Evolutionary conservation across 2,113 vertebrate species (phyloP).

Genomic region (Lampris incognitus): DNA sequence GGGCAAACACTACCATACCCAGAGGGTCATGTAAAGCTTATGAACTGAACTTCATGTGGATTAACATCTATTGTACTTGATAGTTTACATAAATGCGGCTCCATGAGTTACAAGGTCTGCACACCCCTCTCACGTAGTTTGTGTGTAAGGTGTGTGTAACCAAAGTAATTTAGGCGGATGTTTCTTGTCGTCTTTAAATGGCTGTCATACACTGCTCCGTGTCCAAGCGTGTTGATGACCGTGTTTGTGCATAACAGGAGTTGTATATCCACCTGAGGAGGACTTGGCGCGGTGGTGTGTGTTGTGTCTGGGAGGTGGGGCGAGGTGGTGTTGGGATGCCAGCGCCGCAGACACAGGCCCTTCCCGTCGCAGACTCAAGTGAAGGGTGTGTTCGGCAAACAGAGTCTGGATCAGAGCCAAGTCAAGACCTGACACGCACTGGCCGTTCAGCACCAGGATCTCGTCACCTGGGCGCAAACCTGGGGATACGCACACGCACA

Average conservation of each 20-base stretch:
- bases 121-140: not conserved
- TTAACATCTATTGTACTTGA: not conserved
- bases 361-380: conserved; percentile 83
- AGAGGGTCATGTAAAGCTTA: not conserved
- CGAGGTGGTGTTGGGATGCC: conserved; percentile 55
- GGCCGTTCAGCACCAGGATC: conserved; percentile 90
- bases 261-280: conserved; percentile 83
- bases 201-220: not conserved
- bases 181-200: not conserved
- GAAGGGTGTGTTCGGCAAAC: conserved; percentile 87
- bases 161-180: not conserved
- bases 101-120: not conserved
- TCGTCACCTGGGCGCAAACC: conserved; percentile 90
- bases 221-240: too few species aligned
- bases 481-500: conserved; percentile 57
- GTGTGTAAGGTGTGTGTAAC: not conserved
- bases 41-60: not conserved
- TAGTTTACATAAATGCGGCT: not conserved
- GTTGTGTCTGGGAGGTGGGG: conserved; percentile 78
- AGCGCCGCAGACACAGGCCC: conserved; percentile 53
- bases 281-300: conserved; percentile 86
- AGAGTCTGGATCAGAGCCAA: conserved; percentile 89
- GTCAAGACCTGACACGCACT: conserved; percentile 86
- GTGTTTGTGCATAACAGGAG: not conserved
- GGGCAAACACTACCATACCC: not conserved